Base-by-base conservation (phyloP, 2,888 invertebrate species). In the Baronia brevicornis region DNA sequence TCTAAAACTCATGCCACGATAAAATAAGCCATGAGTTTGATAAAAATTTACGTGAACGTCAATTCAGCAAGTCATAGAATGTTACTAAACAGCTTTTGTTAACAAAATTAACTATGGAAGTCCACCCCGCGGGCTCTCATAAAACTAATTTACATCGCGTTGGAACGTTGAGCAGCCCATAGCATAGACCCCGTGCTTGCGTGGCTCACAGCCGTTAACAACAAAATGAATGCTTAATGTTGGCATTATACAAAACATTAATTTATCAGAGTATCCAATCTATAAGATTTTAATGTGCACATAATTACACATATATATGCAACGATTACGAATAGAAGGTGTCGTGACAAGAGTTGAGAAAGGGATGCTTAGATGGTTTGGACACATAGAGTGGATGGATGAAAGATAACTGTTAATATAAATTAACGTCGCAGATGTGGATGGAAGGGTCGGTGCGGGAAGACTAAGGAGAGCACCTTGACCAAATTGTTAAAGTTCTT, bases 141-240 rank as follows among this genome's bases (percentile, higher is more conserved):
- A 39, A 41, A 36, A 34, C 24, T 28, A 27, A 39, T 38, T 42
- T 36, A 42, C 32, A 29, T 22, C 15, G 30, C 9, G 33, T 38
- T 19, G 36, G 25, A 26, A 13, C 23, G 28, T 20, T 21, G 28
- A 24, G 19, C 21, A 17, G 12, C 26, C 20, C 19, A 21, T 14
- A 20, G 4, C 12, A 28, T 17, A 28, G 28, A 28, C 34, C 28
- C 28, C 20, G 19, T 23, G n/a, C n/a, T 42, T 17, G 41, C 41
- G 38, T 42, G 41, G 24, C 17, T 14, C 6, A 15, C 5, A 2
- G 13, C 22, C 26, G 24, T 42, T 32, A 39, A 26, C 22, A 13
- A 14, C 21, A 6, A 8, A 26, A 22, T 31, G 26, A 30, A 30
- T 27, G 26, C 27, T 13, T 12, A 18, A 17, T 14, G 19, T 18